These are phyloP conservation scores for Chrosomus eos DNA, from an alignment of 2,797 vertebrate species.

Conservation along the genomic window DNA sequence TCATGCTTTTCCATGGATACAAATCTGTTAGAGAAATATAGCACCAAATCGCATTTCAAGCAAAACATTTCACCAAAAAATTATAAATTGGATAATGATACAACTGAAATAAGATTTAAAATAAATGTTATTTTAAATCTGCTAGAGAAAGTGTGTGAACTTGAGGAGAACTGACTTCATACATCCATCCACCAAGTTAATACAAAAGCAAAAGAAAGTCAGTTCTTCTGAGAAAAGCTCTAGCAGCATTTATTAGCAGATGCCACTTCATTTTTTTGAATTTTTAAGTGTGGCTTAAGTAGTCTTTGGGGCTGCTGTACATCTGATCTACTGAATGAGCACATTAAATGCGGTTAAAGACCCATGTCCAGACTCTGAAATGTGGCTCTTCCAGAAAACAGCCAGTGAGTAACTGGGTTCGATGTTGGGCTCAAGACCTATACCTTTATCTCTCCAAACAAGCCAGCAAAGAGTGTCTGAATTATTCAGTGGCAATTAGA, in stretches of 20 bases:
- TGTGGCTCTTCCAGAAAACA: background rate
- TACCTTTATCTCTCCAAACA: background rate
- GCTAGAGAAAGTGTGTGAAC: background rate
- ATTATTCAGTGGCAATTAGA: slow-evolving; percentile 36
- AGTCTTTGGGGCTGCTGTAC: background rate
- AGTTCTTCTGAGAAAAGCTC: background rate
- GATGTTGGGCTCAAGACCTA: background rate
- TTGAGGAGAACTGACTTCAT: background rate
- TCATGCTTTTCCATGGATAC: slow-evolving; percentile 16
- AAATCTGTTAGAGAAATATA: background rate
- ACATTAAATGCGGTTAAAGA: background rate
- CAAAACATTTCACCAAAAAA: background rate
- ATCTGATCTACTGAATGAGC: background rate
- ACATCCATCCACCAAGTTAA: background rate
- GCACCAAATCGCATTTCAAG: background rate
- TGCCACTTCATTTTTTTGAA: background rate
- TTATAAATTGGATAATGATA: background rate
- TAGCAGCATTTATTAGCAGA: background rate
- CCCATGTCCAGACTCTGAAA: background rate
- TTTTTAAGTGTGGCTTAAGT: background rate
- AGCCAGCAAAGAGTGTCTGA: background rate
- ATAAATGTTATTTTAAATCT: background rate
- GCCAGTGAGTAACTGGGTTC: background rate
- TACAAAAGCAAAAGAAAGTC: background rate
- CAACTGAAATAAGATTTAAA: background rate